These are phyloP conservation scores for Trigoniulus corallinus DNA, from an alignment of 1,140 invertebrate genomes.

Conservation along the genomic window DNA sequence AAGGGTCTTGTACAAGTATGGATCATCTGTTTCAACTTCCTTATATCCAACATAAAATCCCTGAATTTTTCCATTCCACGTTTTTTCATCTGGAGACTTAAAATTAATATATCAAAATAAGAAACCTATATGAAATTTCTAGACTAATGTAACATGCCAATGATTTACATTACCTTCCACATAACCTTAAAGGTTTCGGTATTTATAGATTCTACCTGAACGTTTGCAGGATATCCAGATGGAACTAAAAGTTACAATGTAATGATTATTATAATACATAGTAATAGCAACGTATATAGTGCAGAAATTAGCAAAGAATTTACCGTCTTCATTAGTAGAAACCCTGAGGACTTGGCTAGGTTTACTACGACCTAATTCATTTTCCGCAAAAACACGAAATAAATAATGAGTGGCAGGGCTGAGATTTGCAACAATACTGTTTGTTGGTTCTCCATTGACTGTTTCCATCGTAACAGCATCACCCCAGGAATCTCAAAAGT, in stretches of 20 bases:
- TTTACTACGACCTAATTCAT: slow-evolving; percentile 77
- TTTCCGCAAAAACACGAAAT: slow-evolving; percentile 81
- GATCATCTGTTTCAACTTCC: slow-evolving; percentile 68
- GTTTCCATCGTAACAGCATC: slow-evolving; percentile 21
- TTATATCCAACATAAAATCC: slow-evolving; percentile 83
- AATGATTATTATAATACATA: no score
- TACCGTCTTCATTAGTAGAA: slow-evolving; percentile 80
- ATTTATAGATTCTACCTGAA: slow-evolving; percentile 73
- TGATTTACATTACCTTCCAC: slow-evolving; percentile 48
- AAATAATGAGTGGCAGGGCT: slow-evolving; percentile 84
- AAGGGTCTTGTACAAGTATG: slow-evolving; percentile 79
- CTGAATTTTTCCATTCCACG: slow-evolving; percentile 84
- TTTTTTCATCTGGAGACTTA: slow-evolving; percentile 56
- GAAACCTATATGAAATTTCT: background rate
- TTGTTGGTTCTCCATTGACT: slow-evolving; percentile 61
- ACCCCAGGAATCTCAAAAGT: background rate
- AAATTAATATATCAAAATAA: background rate
- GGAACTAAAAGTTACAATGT: slow-evolving; percentile 21
- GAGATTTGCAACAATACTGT: slow-evolving; percentile 71
- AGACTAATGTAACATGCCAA: background rate
- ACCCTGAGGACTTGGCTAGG: slow-evolving; percentile 83
- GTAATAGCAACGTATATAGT: background rate
- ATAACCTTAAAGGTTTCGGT: slow-evolving; percentile 79
- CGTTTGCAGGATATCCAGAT: slow-evolving; percentile 34
- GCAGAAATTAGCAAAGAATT: slow-evolving; percentile 21